phyloP scores from a whole-genome alignment of 2,888 invertebrate species.

The Exephanes ischioxanthus region DNA sequence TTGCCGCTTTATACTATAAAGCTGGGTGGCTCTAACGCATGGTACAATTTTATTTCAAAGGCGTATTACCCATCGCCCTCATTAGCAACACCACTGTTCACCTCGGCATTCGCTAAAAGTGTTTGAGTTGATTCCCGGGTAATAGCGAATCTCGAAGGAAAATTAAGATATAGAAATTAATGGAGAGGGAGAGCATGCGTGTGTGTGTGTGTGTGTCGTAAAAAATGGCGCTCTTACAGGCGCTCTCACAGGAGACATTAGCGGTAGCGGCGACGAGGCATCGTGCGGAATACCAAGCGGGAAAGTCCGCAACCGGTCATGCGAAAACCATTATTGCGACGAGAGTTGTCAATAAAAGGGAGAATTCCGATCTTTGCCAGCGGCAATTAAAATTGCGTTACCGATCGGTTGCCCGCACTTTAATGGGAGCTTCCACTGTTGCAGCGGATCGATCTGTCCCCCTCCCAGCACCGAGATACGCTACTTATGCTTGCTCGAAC shows the following conservation, averaged over 20 bases:
- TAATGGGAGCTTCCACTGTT: conserved; percentile 31
- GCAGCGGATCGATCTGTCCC: conserved; percentile 16
- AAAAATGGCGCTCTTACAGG: conserved; percentile 28
- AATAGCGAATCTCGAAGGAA: not conserved
- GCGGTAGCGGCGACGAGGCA: not conserved
- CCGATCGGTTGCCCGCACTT: conserved; percentile 10
- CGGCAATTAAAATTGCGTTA: conserved; percentile 48
- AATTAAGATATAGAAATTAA: conserved; percentile 57
- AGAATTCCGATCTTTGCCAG: conserved; percentile 34
- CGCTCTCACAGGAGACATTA: not conserved
- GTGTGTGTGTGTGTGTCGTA: conserved; percentile 2
- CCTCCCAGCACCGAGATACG: not conserved
- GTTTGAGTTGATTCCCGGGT: conserved; percentile 28
- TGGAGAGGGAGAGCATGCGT: conserved; percentile 36
- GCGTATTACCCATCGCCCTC: conserved; percentile 42
- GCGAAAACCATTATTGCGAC: conserved; percentile 38
- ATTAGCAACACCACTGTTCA: conserved; percentile 46
- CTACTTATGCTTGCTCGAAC: conserved; percentile 41
- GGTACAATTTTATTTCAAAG: conserved; percentile 33
- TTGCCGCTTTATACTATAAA: not conserved
- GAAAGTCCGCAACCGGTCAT: conserved; percentile 46
- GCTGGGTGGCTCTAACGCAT: conserved; percentile 2
- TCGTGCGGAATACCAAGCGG: conserved; percentile 41
- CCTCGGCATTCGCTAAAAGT: conserved; percentile 38
- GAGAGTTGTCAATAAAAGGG: conserved; percentile 51